Evolutionary conservation across 1,140 invertebrate species (phyloP), one percentile per base, ranked within the genome.

Genomic region (Trichonephila clavata): DNA sequence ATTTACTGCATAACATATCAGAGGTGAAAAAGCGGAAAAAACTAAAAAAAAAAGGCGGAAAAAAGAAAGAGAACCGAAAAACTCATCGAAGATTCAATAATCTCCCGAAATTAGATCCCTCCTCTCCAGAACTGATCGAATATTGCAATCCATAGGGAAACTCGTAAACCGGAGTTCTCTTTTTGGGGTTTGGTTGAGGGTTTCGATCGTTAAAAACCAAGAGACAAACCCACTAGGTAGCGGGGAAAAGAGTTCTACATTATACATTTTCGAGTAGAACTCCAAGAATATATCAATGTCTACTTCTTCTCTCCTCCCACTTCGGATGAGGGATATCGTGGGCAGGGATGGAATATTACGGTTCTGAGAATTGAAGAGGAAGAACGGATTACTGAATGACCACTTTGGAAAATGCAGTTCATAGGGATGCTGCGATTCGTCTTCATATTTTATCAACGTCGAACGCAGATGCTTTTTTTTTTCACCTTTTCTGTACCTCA

Each of bases 181-280:
- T 60, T 57, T 60, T 13, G 43, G 81, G 50, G 43, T 84, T 20
- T 84, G 18, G 24, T 57, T 57, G 57, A 27, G 57, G 24, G 39
- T 77, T 77, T 71, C 61, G 87, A 89, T 89, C 87, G 61, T 89
- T 68, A 77, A 89, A 50, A 87, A 61, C 32, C 86, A 39, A 60
- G 65, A 77, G 65, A 71, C 65, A 71, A 68, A 60, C 65, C 20
- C 32, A 63, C 27, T 4, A 18, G 0, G 18, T 18, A 77, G 16
- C 27, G 32, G 39, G 24, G 60, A 89, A 63, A 39, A 89, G 20
- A 89, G 87, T 60, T 89, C 87, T 89, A 89, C 87, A 89, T 89
- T 89, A 89, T 89, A 89, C 87, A 89, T 89, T 89, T 89, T 77
- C 32, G 65, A 71, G 87, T 68, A 77, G 87, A 71, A 71, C 24